A percentile compares a stretch with the other conserved stretches of the same genome.
phyloP scores from a whole-genome alignment of 1,140 invertebrate species.

The Drosophila prosaltans region DNA sequence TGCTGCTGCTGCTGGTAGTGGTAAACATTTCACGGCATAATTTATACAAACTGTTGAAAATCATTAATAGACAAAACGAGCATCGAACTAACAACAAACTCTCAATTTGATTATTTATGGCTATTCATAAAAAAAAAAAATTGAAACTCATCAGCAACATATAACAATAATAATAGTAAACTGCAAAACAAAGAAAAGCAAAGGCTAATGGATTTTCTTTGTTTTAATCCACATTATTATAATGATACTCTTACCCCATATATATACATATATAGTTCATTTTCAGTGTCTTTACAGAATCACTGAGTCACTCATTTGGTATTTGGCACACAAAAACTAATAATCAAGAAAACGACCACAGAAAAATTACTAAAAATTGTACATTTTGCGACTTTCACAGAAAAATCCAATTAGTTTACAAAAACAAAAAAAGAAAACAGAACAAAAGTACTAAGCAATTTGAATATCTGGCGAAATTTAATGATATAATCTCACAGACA shows the following conservation, averaged over 20 bases:
- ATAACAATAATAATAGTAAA: too few species aligned
- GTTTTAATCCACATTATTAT: constrained; percentile 32
- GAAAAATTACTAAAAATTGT: neutral
- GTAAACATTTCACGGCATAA: constrained; percentile 63
- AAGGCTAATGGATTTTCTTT: constrained; percentile 35
- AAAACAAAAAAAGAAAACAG: neutral
- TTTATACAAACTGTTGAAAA: constrained; percentile 74
- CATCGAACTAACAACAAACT: constrained; percentile 32
- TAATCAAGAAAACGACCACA: neutral
- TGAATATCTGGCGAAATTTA: constrained; percentile 19
- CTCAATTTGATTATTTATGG: constrained; percentile 46
- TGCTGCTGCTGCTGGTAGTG: too few species aligned
- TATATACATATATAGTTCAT: neutral
- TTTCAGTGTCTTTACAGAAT: neutral
- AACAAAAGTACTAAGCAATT: constrained; percentile 13
- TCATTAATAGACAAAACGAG: constrained; percentile 13
- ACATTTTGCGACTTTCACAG: constrained; percentile 20
- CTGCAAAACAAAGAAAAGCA: neutral
- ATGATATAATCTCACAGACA: neutral
- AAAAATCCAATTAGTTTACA: constrained; percentile 4
- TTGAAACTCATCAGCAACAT: constrained; percentile 14
- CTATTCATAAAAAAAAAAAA: neutral
- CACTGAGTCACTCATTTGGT: neutral
- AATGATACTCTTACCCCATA: constrained; percentile 22
- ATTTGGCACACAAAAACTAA: constrained; percentile 9